Base-by-base conservation (phyloP, 2,888 invertebrate species). In the Scaptomyza caliginosa region DNA sequence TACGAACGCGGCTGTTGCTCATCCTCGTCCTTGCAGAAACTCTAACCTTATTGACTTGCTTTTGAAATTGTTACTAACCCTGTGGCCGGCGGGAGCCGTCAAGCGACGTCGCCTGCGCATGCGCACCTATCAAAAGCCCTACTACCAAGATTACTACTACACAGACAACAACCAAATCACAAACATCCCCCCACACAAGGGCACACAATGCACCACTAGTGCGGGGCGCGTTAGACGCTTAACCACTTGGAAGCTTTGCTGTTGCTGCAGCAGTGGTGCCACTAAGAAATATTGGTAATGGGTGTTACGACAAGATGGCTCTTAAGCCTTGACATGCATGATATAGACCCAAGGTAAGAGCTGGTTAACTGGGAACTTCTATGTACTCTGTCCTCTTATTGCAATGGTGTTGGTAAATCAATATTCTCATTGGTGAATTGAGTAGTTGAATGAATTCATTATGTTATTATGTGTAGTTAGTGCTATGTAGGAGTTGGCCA, bases 21-120 rank as follows among this genome's bases (percentile, higher is more conserved):
- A 65, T 63, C 48, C 45, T 28, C 59, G 67, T 74, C 59, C 62
- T 89, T 89, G 78, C 89, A 89, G 89, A 87, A 73, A 86, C 60
- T 72, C 77, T 86, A 88, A 85, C 75, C 69, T 67, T 49, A 60
- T 88, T 76, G 86, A 80, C 74, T 68, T 76, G 76, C 70, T 88
- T 72, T 63, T 86, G 82, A 89, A 89, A 87, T 66, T 89, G 86
- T 89, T 89, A 90, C 89, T 89, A 89, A 89, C 89, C 71, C 65
- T 81, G 54, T 32, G 77, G 87, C 81, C 81, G 82, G 72, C 81
- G 67, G 75, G 82, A 46, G 57, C 65, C 63, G 57, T 43, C 49
- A 78, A 77, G 56, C 67, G 70, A 43, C 69, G 83, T 39, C 74
- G 85, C 49, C 60, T 45, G 43, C 74, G 45, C 26, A 23, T 28